Evolutionary conservation across 2,888 invertebrate species (phyloP).

Genomic region (Odontothrips loti): DNA sequence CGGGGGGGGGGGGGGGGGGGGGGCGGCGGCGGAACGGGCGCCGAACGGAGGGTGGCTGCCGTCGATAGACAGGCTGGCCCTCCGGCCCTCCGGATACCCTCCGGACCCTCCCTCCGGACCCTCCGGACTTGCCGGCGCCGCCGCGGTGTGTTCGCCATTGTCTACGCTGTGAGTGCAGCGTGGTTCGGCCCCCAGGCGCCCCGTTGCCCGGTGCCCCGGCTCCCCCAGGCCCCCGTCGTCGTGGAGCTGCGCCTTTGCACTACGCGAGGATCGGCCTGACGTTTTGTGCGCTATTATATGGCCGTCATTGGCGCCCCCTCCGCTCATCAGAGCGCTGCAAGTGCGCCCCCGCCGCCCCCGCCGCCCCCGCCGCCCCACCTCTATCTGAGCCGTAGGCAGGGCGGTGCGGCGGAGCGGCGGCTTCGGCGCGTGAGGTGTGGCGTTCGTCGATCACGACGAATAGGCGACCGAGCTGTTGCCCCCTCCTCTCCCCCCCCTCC

Average conservation of each 20-base stretch:
- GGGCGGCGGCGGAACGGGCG: no score
- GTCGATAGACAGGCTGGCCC: no score
- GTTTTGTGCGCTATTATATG: not conserved
- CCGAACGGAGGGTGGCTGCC: no score
- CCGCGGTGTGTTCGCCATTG: no score
- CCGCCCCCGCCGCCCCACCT: not conserved
- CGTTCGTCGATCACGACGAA: not conserved
- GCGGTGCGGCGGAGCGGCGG: not conserved
- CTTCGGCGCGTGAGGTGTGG: not conserved
- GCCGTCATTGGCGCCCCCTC: not conserved
- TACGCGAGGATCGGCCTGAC: not conserved
- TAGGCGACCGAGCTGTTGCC: not conserved
- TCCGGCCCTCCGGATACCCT: no score
- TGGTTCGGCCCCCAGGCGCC: not conserved
- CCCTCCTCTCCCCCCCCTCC: not conserved
- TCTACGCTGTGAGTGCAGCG: no score
- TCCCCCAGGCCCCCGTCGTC: not conserved
- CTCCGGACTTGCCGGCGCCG: no score
- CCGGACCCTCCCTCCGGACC: no score
- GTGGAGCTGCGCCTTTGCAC: not conserved
- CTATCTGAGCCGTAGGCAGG: not conserved
- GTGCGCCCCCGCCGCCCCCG: not conserved
- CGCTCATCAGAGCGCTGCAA: slow-evolving; percentile 9
- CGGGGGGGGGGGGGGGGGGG: no score
- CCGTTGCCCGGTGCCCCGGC: not conserved